Evolutionary conservation across 30 jellyfish, hydroid and myxozoan species (phyloP).

Genomic region (Rhopilema esculentum): DNA sequence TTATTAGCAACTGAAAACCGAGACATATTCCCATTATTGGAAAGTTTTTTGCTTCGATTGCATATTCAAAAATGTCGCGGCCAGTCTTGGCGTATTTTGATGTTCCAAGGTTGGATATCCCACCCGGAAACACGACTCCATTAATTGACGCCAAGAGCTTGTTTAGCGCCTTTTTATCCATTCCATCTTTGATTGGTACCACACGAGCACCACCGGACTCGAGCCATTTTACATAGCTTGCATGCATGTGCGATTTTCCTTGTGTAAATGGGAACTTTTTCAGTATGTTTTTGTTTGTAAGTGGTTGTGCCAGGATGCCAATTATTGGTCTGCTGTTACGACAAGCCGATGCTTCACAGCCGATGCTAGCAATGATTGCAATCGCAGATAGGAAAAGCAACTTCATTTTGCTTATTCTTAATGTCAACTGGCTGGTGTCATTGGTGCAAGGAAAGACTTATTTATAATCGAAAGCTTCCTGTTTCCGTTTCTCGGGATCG

Average conservation of each 20-base stretch:
- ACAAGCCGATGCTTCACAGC: background rate
- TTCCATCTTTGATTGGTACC: slow-evolving; percentile 37
- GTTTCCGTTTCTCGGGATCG: background rate
- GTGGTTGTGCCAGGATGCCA: slow-evolving; percentile 46
- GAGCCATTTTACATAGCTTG: slow-evolving; percentile 55
- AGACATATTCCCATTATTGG: slow-evolving; percentile 60
- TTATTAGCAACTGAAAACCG: slow-evolving; percentile 48
- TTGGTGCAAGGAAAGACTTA: background rate
- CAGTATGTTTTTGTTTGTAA: background rate
- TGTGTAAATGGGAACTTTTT: slow-evolving; percentile 24
- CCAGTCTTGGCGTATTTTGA: slow-evolving; percentile 60
- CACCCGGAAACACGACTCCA: slow-evolving; percentile 70
- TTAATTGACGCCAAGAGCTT: slow-evolving; percentile 29
- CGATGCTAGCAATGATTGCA: background rate
- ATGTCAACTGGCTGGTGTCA: background rate
- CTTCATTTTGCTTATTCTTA: background rate
- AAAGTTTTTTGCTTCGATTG: slow-evolving; percentile 37
- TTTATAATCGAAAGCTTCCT: background rate
- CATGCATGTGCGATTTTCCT: slow-evolving; percentile 49
- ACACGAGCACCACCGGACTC: slow-evolving; percentile 68
- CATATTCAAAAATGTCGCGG: slow-evolving; percentile 26
- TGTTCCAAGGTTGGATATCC: slow-evolving; percentile 29
- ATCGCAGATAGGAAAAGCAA: background rate
- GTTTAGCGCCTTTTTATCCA: background rate
- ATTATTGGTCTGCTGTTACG: slow-evolving; percentile 41